Percentiles rank a stretch among this genome's conserved stretches.
Conservation (phyloP, 2,888 invertebrate species). For the Brenthis daphne region DNA sequence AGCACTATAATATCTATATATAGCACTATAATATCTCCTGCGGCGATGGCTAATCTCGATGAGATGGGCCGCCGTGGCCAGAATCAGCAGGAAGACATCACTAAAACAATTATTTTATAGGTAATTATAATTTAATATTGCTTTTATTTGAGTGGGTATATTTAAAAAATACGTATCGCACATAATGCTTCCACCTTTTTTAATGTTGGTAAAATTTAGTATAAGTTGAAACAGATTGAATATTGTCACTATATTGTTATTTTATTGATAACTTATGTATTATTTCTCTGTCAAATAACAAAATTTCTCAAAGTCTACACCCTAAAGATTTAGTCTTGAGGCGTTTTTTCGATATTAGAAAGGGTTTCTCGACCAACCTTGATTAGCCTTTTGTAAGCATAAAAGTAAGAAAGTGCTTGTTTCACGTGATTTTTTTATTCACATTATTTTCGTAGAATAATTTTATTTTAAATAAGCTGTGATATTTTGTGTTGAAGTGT, state of each 20-base stretch:
- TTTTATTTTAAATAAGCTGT: not conserved
- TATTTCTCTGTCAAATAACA: constrained; percentile 4
- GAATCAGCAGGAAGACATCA: no score
- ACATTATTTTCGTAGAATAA: not conserved
- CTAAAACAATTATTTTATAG: no score
- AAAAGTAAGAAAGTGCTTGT: constrained; percentile 1
- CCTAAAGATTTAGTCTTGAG: constrained; percentile 4
- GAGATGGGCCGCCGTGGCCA: no score
- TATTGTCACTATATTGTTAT: constrained; percentile 4
- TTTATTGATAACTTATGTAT: not conserved
- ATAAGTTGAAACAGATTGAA: not conserved
- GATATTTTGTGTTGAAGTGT: no score
- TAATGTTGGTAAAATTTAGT: no score
- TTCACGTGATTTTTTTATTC: not conserved
- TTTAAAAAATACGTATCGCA: no score
- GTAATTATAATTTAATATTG: no score
- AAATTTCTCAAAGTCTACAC: constrained; percentile 4
- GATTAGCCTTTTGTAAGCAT: constrained; percentile 3
- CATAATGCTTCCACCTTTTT: no score
- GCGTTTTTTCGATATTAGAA: constrained; percentile 10
- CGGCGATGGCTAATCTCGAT: no score
- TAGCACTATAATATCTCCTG: no score
- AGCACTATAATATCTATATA: no score
- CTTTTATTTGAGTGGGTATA: no score
- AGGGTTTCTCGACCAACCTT: not conserved